These are phyloP conservation scores for Chymomyza costata DNA, from an alignment of 1,140 invertebrate genomes.

Conservation along the genomic window DNA sequence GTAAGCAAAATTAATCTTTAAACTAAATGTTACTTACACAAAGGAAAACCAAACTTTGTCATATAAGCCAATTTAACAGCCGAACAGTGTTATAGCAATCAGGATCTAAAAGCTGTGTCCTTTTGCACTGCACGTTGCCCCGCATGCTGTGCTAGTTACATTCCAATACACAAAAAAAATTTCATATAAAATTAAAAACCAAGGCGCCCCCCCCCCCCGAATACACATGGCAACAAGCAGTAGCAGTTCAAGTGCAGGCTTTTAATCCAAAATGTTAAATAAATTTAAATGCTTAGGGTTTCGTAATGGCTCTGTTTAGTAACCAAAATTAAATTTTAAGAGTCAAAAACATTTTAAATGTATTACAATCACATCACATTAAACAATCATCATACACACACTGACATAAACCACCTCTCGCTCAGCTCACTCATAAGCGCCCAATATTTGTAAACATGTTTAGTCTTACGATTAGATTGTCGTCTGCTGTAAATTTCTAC, in stretches of 20 bases:
- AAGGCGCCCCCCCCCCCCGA: conserved; percentile 9
- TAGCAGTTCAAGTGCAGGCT: conserved; percentile 4
- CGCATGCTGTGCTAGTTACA: conserved; percentile 27
- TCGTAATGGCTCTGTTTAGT: conserved; percentile 24
- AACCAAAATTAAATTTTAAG: conserved; percentile 31
- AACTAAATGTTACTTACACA: conserved; percentile 61
- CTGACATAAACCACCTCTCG: no score
- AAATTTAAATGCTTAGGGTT: conserved; percentile 7
- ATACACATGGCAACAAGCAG: neutral
- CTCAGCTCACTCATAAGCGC: no score
- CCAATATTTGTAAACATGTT: no score
- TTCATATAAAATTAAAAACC: no score
- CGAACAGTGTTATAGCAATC: no score
- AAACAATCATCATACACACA: no score
- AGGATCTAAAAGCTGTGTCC: conserved; percentile 7
- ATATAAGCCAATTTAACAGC: no score
- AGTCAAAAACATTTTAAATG: conserved; percentile 19
- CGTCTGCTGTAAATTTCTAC: conserved; percentile 7
- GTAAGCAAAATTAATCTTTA: conserved; percentile 55
- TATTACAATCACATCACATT: conserved; percentile 4
- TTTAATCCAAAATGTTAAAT: no score
- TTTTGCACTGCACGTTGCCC: no score
- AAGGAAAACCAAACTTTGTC: conserved; percentile 22
- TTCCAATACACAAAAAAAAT: no score
- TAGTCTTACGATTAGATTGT: conserved; percentile 2